Evolutionary conservation across 1,140 invertebrate genomes (phyloP), one percentile per base, ranked within the genome.

Genomic region (Arion vulgaris): DNA sequence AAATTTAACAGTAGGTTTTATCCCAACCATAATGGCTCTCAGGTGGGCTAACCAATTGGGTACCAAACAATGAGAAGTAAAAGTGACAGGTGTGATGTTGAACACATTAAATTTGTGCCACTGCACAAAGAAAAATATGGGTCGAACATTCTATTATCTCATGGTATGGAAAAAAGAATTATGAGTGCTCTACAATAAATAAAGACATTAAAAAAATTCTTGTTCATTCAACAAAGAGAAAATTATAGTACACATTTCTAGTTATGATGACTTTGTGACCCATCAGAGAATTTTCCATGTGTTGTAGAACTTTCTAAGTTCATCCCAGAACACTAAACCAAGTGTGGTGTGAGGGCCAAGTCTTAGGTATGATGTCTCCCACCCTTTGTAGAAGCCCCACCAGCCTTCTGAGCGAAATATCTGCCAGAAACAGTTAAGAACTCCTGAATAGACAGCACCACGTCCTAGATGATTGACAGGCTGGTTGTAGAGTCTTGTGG

Each of bases 401-500:
- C 96, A 78, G 19, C 96, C 96, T 94, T 97, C 96, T 2, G 93
- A 94, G 87, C 91, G 93, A 78, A 94, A 94, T 77, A 95, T 96
- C 92, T 97, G 97, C 0, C 92, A 84, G 19, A 95, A 93, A 87
- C 95, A 96, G 89, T 97, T 96, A 2, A 94, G 73, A 9, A 96
- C 92, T 19, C 95, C 95, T n/a, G 81, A 94, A 91, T 97, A 97
- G 0, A 95, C 87, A 0, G 94, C 75, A 38, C 95, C 95, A 51
- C 86, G 88, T 17, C 92, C 92, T 38, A 83, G 76, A n/a, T 85
- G 71, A 79, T 91, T 89, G 19, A 91, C 81, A 7, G 96, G 95
- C 95, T 98, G 97, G 93, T 98, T 98, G 85, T 97, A 98, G 19
- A 98, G 92, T 72, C 97, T 93, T 0, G 96, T 98, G 0, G 96